Evolutionary conservation across 2,888 invertebrate genomes (phyloP).

Genomic region (Ormyrus nitidulus): DNA sequence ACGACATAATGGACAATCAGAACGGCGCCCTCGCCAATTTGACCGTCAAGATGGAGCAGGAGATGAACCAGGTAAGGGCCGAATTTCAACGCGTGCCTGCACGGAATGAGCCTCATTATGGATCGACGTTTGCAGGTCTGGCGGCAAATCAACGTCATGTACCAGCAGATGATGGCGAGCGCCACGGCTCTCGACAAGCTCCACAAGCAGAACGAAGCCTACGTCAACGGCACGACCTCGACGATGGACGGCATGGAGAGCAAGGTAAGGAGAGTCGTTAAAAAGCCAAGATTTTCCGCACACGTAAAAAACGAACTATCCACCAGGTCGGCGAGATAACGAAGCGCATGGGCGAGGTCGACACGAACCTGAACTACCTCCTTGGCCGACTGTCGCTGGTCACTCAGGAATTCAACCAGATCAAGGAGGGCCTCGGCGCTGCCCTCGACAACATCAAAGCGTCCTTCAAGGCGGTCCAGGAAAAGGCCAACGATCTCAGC

Average conservation of each 20-base stretch:
- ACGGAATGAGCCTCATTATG: not conserved
- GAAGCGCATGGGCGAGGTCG: slow-evolving; percentile 85
- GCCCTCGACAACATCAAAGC: slow-evolving; percentile 84
- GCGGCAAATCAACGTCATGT: slow-evolving; percentile 93
- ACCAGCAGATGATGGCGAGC: slow-evolving; percentile 87
- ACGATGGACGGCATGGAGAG: slow-evolving; percentile 88
- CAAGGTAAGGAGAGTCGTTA: slow-evolving; percentile 77
- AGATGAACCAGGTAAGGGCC: slow-evolving; percentile 81
- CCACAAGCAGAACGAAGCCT: slow-evolving; percentile 85
- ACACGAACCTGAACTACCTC: slow-evolving; percentile 88
- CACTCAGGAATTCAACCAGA: slow-evolving; percentile 89
- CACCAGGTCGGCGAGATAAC: slow-evolving; percentile 85
- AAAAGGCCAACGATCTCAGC: slow-evolving; percentile 72
- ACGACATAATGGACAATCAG: slow-evolving; percentile 84
- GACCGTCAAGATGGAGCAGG: slow-evolving; percentile 85
- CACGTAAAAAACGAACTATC: slow-evolving; percentile 20
- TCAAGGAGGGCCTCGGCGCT: slow-evolving; percentile 85
- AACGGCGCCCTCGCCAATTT: slow-evolving; percentile 84
- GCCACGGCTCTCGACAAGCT: slow-evolving; percentile 85
- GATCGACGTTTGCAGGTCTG: slow-evolving; percentile 78
- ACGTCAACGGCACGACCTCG: slow-evolving; percentile 86
- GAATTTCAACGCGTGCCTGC: not conserved
- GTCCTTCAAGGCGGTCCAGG: slow-evolving; percentile 81
- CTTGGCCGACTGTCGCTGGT: slow-evolving; percentile 87
- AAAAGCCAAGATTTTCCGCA: not conserved